Conservation (phyloP, 2,113 vertebrate genomes). For the Zeus faber region DNA sequence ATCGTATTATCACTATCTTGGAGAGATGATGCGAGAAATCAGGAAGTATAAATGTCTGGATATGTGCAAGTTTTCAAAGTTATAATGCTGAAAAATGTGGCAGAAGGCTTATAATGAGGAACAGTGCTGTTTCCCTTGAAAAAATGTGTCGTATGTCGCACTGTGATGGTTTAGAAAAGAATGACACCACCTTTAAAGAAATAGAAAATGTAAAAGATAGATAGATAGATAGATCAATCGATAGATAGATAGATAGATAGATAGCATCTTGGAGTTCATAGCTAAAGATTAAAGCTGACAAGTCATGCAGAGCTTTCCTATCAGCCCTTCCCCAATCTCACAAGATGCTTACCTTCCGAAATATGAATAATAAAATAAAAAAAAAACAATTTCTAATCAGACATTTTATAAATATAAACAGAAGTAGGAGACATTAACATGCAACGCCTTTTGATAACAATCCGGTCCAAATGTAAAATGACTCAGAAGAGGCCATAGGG, state of each 20-base stretch:
- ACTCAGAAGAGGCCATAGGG: slow-evolving; percentile 71
- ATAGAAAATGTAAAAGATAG: slow-evolving; percentile 23
- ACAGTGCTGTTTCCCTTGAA: slow-evolving; percentile 58
- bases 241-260: slow-evolving; percentile 34
- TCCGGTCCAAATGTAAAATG: slow-evolving; percentile 70
- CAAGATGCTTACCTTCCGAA: slow-evolving; percentile 46
- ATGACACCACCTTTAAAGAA: not conserved
- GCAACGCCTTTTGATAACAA: slow-evolving; percentile 59
- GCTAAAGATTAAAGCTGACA: slow-evolving; percentile 48
- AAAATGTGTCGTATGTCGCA: not conserved
- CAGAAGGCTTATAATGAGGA: slow-evolving; percentile 67
- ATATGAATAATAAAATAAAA: slow-evolving; percentile 12
- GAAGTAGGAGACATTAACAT: slow-evolving; percentile 51
- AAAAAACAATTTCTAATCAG: slow-evolving; percentile 70
- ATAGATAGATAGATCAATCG: too few species aligned
- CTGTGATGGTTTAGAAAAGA: not conserved
- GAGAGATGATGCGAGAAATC: slow-evolving; percentile 83
- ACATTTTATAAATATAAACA: slow-evolving; percentile 56
- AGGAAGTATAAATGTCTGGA: slow-evolving; percentile 76
- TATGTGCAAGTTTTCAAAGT: slow-evolving; percentile 77
- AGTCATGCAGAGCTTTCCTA: slow-evolving; percentile 43
- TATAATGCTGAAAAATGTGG: slow-evolving; percentile 65
- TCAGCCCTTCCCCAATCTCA: slow-evolving; percentile 45
- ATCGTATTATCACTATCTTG: slow-evolving; percentile 86
- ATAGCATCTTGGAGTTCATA: not conserved